Percentiles rank a stretch among this genome's conserved stretches.
phyloP scores from a whole-genome alignment of 23 tunicate species.

The Diplosoma virens region DNA sequence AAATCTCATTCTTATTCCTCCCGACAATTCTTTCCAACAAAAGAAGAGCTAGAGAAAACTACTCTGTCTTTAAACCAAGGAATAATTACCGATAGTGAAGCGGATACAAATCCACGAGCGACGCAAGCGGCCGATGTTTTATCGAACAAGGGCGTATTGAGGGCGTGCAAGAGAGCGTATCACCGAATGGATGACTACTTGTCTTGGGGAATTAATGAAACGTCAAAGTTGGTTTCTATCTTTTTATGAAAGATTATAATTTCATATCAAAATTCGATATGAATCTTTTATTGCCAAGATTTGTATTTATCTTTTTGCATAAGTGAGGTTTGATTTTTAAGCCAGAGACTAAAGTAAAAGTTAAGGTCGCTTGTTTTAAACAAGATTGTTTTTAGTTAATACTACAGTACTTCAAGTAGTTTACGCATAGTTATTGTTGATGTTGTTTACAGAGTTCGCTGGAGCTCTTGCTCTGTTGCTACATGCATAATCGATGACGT shows the following conservation, averaged over 20 bases:
- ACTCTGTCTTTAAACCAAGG: neutral
- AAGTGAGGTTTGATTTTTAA: too few species aligned
- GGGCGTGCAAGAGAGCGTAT: conserved; percentile 39
- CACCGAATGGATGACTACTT: conserved; percentile 56
- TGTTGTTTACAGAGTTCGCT: conserved; percentile 43
- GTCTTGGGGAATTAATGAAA: conserved; percentile 62
- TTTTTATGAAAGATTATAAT: too few species aligned
- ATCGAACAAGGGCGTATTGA: neutral
- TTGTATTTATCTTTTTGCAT: too few species aligned
- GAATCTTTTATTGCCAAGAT: too few species aligned
- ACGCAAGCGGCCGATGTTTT: neutral
- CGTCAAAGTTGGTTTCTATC: conserved; percentile 73
- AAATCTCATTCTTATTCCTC: neutral
- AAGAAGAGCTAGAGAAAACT: neutral
- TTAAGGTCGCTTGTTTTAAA: too few species aligned
- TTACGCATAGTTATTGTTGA: too few species aligned
- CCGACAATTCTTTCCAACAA: neutral
- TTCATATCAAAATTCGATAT: too few species aligned
- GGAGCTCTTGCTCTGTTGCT: conserved; percentile 91
- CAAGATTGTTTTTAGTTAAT: too few species aligned
- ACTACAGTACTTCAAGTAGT: too few species aligned
- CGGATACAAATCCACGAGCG: neutral
- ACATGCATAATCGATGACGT: conserved; percentile 72
- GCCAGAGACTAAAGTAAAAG: too few species aligned
- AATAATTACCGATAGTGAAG: neutral